Conservation (phyloP, 2,113 vertebrate genomes). For the Sturnira hondurensis region DNA sequence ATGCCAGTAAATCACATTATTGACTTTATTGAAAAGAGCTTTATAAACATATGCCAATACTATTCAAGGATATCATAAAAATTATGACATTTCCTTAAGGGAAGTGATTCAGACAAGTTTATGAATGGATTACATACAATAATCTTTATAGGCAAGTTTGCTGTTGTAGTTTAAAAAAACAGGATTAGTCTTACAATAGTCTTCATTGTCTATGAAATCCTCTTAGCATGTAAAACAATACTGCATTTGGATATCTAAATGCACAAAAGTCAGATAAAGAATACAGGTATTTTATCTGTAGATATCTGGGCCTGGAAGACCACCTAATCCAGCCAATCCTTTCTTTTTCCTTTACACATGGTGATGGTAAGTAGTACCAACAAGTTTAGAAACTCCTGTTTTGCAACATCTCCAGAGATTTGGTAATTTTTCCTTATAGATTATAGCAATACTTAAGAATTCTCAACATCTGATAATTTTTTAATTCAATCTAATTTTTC, state of each 20-base stretch:
- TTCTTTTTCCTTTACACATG: background rate
- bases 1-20: background rate
- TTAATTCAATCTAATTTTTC: background rate
- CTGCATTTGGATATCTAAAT: background rate
- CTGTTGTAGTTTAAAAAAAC: background rate
- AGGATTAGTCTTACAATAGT: background rate
- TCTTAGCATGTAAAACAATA: background rate
- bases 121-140: background rate
- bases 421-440: background rate
- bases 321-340: background rate
- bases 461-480: background rate
- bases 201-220: background rate
- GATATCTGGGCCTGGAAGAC: background rate
- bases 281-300: background rate
- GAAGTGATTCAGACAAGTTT: background rate
- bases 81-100: background rate
- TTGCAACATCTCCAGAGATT: background rate
- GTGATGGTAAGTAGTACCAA: background rate
- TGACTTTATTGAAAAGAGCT: background rate
- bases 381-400: background rate
- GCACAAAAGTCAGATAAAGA: background rate
- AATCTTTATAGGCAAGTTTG: background rate
- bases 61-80: conserved; percentile 10
- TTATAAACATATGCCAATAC: background rate
- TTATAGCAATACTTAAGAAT: background rate